Conservation (phyloP, 2,797 vertebrate genomes). For the Sebastes vulpes region DNA sequence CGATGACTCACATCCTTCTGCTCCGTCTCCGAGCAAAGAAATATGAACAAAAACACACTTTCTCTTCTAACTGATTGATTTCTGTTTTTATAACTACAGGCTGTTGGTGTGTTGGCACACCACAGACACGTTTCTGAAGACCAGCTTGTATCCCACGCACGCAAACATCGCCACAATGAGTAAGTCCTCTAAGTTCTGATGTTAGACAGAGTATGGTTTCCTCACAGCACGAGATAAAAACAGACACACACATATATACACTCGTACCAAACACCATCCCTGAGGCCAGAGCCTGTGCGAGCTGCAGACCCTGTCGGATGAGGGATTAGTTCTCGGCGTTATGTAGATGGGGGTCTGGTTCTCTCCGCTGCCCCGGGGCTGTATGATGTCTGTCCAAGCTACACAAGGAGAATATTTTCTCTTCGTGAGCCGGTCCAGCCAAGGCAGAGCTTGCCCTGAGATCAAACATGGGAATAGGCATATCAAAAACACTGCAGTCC, state of each 20-base stretch:
- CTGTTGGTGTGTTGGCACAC: constrained; percentile 56
- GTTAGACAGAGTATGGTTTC: constrained; percentile 27
- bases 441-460: constrained; percentile 67
- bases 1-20: constrained; percentile 5
- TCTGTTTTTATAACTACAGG: constrained; percentile 52
- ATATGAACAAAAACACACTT: neutral
- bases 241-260: constrained; percentile 22
- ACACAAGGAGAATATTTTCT: constrained; percentile 85
- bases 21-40: neutral
- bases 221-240: constrained; percentile 33
- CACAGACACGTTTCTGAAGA: constrained; percentile 66
- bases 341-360: constrained; percentile 60
- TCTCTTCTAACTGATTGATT: neutral
- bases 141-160: constrained; percentile 50
- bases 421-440: constrained; percentile 66
- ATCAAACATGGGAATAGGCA: constrained; percentile 85
- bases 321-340: constrained; percentile 62
- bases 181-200: constrained; percentile 71
- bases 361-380: constrained; percentile 56
- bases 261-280: constrained; percentile 20
- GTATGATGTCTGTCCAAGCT: constrained; percentile 87
- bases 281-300: constrained; percentile 28
- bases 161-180: constrained; percentile 80
- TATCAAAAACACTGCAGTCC: constrained; percentile 59
- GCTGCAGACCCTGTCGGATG: constrained; percentile 53